Evolutionary conservation across 2,113 vertebrate genomes (phyloP).

Genomic region (Bubo scandiacus): DNA sequence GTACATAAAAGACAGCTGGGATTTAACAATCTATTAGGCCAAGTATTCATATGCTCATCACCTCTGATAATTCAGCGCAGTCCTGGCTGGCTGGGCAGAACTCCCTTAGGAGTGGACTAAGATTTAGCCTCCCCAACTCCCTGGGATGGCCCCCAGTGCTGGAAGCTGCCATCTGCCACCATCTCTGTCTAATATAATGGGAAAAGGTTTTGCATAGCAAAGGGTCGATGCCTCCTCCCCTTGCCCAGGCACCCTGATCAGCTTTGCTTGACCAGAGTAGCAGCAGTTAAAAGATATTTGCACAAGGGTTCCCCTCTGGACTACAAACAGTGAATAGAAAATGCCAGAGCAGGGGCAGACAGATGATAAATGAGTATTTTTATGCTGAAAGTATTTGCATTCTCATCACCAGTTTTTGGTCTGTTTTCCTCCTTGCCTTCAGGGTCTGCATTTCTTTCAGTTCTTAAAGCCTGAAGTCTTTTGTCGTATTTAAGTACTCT

Average conservation of each 20-base stretch:
- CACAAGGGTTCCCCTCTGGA: background rate
- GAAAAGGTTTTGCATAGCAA: background rate
- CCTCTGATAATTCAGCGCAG: background rate
- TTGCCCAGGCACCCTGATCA: background rate
- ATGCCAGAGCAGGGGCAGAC: background rate
- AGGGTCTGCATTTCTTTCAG: background rate
- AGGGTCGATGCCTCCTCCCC: background rate
- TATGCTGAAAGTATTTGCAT: background rate
- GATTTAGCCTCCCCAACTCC: background rate
- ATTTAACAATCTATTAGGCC: accelerated
- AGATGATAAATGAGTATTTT: background rate
- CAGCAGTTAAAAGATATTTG: background rate
- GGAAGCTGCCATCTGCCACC: background rate
- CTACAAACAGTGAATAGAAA: background rate
- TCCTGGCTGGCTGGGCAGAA: background rate
- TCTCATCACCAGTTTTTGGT: background rate
- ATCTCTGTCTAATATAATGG: background rate
- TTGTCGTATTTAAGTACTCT: background rate
- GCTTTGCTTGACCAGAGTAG: background rate
- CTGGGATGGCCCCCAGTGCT: no score
- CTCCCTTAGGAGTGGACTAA: no score
- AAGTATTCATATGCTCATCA: background rate
- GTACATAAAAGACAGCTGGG: background rate
- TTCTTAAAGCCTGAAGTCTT: background rate
- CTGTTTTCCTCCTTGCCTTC: background rate